Evolutionary conservation across 2,888 invertebrate genomes (phyloP).

Genomic region (Tolmerus cingulatus): DNA sequence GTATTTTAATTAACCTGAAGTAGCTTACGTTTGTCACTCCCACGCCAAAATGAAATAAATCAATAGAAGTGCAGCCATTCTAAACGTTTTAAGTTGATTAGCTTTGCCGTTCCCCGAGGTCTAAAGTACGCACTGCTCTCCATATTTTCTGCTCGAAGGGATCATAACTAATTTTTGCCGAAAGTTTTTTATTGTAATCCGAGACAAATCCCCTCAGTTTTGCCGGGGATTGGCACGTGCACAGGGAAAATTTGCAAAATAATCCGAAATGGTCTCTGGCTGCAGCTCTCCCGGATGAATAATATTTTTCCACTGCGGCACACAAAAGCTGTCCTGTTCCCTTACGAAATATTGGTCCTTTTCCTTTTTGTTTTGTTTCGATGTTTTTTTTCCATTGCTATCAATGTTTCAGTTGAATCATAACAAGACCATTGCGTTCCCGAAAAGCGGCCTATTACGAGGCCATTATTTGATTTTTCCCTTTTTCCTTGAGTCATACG

Average conservation of each 20-base stretch:
- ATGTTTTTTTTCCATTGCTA: neutral
- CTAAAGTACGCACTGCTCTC: neutral
- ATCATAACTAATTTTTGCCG: neutral
- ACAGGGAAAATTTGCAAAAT: conserved; percentile 22
- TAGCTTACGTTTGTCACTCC: neutral
- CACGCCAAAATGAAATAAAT: neutral
- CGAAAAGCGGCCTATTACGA: conserved; percentile 31
- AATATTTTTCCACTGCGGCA: neutral
- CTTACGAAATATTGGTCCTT: conserved; percentile 17
- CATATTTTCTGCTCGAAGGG: neutral
- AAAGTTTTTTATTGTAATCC: neutral
- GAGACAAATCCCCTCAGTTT: neutral
- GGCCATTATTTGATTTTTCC: conserved; percentile 40
- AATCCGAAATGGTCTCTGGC: conserved; percentile 7
- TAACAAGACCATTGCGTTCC: conserved; percentile 31
- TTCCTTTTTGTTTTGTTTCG: neutral
- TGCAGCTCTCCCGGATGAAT: neutral
- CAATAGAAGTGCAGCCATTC: neutral
- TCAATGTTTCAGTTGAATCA: conserved; percentile 34
- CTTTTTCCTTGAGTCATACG: neutral
- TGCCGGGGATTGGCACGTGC: conserved; percentile 5
- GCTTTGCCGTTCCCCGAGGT: neutral
- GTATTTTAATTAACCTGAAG: neutral
- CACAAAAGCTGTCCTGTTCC: conserved; percentile 11
- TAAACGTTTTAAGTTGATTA: neutral